Evolutionary conservation across 2,888 invertebrate species (phyloP).

Genomic region (Xanthorhoe designata): DNA sequence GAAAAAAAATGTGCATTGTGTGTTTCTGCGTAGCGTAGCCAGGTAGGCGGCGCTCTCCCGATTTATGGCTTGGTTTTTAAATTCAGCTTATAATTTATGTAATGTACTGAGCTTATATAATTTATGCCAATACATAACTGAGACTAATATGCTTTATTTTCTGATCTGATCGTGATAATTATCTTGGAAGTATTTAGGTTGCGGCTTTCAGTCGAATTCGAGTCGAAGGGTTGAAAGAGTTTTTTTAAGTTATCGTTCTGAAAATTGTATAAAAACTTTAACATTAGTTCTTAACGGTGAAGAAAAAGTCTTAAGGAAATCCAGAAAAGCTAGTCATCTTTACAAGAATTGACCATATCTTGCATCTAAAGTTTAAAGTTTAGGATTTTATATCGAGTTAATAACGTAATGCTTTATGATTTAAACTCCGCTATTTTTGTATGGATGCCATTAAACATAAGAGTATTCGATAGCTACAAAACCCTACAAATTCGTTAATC

Average conservation of each 20-base stretch:
- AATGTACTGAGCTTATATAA: constrained; percentile 17
- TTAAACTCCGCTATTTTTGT: background rate
- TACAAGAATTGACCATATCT: too few species aligned
- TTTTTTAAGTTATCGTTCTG: too few species aligned
- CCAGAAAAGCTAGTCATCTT: too few species aligned
- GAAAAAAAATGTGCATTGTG: constrained; percentile 79
- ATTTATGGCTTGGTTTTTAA: constrained; percentile 57
- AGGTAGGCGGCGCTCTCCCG: constrained; percentile 65
- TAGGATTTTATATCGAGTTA: too few species aligned
- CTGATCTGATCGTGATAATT: too few species aligned
- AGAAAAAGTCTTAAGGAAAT: too few species aligned
- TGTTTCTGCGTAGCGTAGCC: constrained; percentile 76
- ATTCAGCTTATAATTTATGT: constrained; percentile 39
- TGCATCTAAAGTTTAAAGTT: too few species aligned
- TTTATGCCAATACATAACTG: background rate
- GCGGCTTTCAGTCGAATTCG: too few species aligned
- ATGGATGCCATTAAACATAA: background rate
- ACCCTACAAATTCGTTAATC: background rate
- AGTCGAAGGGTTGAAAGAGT: too few species aligned
- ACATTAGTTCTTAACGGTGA: too few species aligned
- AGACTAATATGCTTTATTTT: background rate
- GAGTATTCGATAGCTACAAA: background rate
- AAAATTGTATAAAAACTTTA: too few species aligned
- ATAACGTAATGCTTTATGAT: background rate
- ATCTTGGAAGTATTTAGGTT: too few species aligned